Conservation (phyloP, 1,140 invertebrate species). For the Ostrea denselamellosa region DNA sequence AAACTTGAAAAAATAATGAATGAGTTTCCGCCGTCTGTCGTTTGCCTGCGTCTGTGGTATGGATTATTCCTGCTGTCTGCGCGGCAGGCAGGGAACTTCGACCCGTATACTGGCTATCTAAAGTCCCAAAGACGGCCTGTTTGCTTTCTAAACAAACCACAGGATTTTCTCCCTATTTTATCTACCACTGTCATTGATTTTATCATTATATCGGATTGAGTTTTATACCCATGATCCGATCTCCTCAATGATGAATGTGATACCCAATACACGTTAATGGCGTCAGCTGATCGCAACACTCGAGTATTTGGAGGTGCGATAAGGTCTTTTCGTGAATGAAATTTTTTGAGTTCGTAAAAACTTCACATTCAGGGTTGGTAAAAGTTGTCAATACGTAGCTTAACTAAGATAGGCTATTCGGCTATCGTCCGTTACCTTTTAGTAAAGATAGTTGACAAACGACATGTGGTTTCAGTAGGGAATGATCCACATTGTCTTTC, state of each 20-base stretch:
- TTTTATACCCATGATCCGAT: slow-evolving; percentile 18
- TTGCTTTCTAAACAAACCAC: slow-evolving; percentile 32
- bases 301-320: background rate
- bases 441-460: too few species aligned
- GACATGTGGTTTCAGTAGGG: too few species aligned
- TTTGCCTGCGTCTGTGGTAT: background rate
- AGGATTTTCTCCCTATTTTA: slow-evolving; percentile 16
- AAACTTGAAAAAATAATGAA: slow-evolving; percentile 7
- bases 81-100: background rate
- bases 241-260: slow-evolving; percentile 7
- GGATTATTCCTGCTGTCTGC: background rate
- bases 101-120: background rate
- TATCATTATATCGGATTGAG: slow-evolving; percentile 24
- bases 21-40: slow-evolving; percentile 11
- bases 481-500: too few species aligned
- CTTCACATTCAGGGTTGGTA: too few species aligned
- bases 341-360: too few species aligned
- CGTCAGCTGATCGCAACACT: background rate
- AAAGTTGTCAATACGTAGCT: too few species aligned
- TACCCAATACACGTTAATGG: background rate
- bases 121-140: background rate
- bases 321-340: background rate
- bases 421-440: too few species aligned
- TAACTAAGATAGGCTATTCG: too few species aligned
- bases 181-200: slow-evolving; percentile 32